Evolutionary conservation across 2,888 invertebrate species (phyloP).

Genomic region (Archips xylosteana): DNA sequence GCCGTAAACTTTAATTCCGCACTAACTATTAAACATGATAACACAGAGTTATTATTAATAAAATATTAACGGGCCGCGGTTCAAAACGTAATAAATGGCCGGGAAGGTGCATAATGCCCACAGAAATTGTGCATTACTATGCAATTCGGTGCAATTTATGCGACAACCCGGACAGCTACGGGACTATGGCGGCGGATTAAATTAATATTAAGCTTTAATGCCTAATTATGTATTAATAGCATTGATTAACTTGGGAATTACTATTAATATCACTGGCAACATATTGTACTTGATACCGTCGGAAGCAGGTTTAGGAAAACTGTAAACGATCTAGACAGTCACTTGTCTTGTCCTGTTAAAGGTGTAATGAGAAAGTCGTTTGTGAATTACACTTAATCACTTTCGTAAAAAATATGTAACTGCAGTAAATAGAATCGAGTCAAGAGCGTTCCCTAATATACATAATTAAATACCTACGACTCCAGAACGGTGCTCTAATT

Average conservation of each 20-base stretch:
- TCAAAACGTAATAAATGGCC: conserved; percentile 34
- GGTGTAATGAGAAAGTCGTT: too few species aligned
- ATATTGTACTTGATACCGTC: too few species aligned
- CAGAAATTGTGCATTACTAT: conserved; percentile 39
- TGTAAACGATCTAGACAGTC: too few species aligned
- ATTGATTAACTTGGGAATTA: background rate
- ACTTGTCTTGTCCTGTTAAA: too few species aligned
- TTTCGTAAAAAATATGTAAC: too few species aligned
- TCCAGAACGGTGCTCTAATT: too few species aligned
- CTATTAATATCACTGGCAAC: background rate
- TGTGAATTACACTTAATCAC: too few species aligned
- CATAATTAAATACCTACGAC: too few species aligned
- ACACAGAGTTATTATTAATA: conserved; percentile 37
- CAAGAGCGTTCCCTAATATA: too few species aligned
- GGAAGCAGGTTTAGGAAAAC: too few species aligned
- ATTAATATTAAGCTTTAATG: conserved; percentile 31
- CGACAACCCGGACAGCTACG: conserved; percentile 19
- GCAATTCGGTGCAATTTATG: conserved; percentile 35
- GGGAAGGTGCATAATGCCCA: conserved; percentile 34
- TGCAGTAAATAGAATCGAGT: too few species aligned
- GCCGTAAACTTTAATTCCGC: conserved; percentile 2
- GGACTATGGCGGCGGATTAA: conserved; percentile 8
- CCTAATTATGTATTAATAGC: conserved; percentile 29
- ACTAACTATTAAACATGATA: conserved; percentile 9
- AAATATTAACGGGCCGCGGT: conserved; percentile 25